Evolutionary conservation across 2,888 invertebrate species (phyloP), one percentile per base, ranked within the genome.

Genomic region (Volucella bombylans): DNA sequence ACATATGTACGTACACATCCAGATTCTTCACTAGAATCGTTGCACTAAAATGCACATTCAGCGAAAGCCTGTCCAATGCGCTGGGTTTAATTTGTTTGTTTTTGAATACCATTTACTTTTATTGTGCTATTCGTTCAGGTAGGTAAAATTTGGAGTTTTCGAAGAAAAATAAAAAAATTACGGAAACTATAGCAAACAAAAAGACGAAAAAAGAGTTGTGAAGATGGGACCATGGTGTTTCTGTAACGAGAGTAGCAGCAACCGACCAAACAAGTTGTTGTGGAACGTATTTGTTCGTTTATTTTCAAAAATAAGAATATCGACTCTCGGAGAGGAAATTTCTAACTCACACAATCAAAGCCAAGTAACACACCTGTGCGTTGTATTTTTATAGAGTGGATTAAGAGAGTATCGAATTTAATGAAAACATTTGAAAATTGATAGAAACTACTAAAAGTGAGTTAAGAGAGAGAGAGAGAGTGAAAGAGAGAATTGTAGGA

Each of bases 261-360:
- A 85, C 71, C 72, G 81, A 81, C 80, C 72, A 81, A 85, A 85
- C 85, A 81, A 85, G 85, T 85, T 85, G 85, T 77, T 85, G 85
- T 85, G 85, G 85, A 85, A 77, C 72, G 67, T 59, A 85, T 76
- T 52, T 23, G 49, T 61, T 77, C 61, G 69, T 85, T 80, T 80
- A 62, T 85, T 85, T 85, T 62, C 43, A 54, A 43, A 39, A 45
- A 47, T 43, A 55, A 49, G 31, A 14, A 50, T 8, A 15, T 57
- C 2, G 9, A 49, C 47, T 61, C 55, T 64, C 47, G 15, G 45
- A 52, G 65, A 72, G 52, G 12, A 15, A 55, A 38, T 54, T 62
- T 50, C 10, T 43, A 6, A 14, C 6, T 38, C 71, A 39, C 0
- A 59, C 38, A 12, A 6, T 31, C 50, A 23, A 2, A 15, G 4